Evolutionary conservation across 2,113 vertebrate genomes (phyloP), one percentile per base, ranked within the genome.

Genomic region (Microtus richardsoni): DNA sequence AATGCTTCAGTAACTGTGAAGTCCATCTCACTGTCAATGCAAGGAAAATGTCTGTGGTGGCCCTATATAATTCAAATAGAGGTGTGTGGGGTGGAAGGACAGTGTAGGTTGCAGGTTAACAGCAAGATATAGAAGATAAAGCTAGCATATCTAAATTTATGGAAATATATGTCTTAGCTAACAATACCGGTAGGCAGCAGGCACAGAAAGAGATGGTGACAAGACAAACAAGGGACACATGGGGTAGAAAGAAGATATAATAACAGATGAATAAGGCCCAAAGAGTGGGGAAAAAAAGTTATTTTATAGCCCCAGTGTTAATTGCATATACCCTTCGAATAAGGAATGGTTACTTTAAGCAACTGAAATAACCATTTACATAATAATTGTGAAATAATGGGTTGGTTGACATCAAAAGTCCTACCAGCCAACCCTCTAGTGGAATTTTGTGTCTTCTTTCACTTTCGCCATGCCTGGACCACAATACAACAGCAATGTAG

Each of bases 11-110:
- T 88, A 60, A 78, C 60, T 80, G 2, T 89, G 49, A 83, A 84
- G 78, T 12, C 66, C 44, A 13, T 47, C 70, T 93, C 75, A 94
- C 41, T 94, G 10, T 87, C 83, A 94, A 66, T 52, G 71, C 71
- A 95, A 86, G 97, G 73, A 30, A 95, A 94, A 86, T 5, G 17
- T 88, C 79, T 68, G 33, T 88, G 79, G 47, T n/a, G 75, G 44
- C 22, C 92, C 41, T 87, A 89, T 79, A 87, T 52, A 92, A 62
- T 77, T 88, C 70, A 77, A 21, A 94, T 54, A 47, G 13, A 91
- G 4, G 33, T 16, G 49, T 54, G 16, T 73, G 12, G 47, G 44
- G n/a, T 73, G 62, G 19, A 93, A 84, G 5, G 39, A 75, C 74
- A 33, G 64, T 66, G 17, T 84, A 30, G 52, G 16, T 85, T 96